These are phyloP conservation scores for Philypnodon macrostomus DNA, from an alignment of 2,797 vertebrate species.

Conservation along the genomic window DNA sequence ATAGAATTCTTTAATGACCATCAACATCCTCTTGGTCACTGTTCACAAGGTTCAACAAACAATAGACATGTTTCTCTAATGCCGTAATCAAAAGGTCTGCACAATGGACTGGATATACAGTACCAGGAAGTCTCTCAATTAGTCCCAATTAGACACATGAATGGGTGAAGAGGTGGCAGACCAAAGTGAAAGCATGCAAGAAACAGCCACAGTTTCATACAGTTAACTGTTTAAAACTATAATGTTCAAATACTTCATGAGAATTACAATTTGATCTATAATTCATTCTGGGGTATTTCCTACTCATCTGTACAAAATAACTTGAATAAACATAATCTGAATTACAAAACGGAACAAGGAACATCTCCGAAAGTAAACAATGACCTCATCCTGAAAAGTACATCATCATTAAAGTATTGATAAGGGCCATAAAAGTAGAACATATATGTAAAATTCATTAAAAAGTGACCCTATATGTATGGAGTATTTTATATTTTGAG, in stretches of 20 bases:
- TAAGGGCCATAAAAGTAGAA: background rate
- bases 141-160: slow-evolving; percentile 60
- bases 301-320: background rate
- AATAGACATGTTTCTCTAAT: slow-evolving; percentile 59
- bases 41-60: slow-evolving; percentile 33
- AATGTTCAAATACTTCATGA: background rate
- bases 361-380: background rate
- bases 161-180: slow-evolving; percentile 39
- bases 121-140: slow-evolving; percentile 42
- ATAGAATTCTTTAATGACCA: background rate
- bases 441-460: background rate
- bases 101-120: slow-evolving; percentile 37
- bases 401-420: background rate
- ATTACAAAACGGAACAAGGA: background rate
- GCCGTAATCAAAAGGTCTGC: slow-evolving; percentile 16
- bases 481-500: too few species aligned
- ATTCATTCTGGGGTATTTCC: background rate
- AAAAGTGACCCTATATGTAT: too few species aligned
- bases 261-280: background rate
- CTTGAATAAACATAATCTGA: background rate
- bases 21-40: background rate
- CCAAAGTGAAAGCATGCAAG: background rate
- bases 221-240: too few species aligned
- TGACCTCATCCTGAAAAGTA: background rate
- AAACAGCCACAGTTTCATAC: too few species aligned